Evolutionary conservation across 2,113 vertebrate genomes (phyloP), one percentile per base, ranked within the genome.

Genomic region (Lathamus discolor): DNA sequence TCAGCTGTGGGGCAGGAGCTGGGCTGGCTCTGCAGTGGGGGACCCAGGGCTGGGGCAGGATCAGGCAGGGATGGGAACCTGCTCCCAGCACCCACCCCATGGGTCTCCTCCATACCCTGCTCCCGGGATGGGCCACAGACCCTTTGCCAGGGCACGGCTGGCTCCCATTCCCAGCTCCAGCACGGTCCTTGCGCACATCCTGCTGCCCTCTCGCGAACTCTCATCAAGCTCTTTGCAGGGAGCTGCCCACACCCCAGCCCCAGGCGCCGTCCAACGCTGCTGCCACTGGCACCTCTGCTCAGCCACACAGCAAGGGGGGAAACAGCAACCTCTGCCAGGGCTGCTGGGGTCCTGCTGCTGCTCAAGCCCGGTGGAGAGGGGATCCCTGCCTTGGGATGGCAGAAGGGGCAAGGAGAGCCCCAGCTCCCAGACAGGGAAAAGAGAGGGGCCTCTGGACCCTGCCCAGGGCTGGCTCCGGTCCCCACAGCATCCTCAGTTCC

Each of bases 161-260:
- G 18, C 63, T 83, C 86, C 59, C 77, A 17, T 37, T 78, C 33
- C 37, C 62, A 61, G 74, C 69, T 84, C 61, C 64, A 51, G 13
- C 0, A 1, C 1, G 27, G 22, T 35, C 55, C 52, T 29, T 52
- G 52, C 23, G 12, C 35, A 51, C 0, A 0, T n/a, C 23, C 59
- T 22, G 51, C 64, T 48, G 55, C 44, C 66, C 20, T 37, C 6
- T n/a, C n/a, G n/a, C n/a, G n/a, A n/a, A n/a, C 14, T 55, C 59
- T 33, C 33, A 66, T 3, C 8, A 15, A 33, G 27, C 15, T 43
- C n/a, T 64, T 44, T n/a, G 27, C 3, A 1, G 41, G 43, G 41
- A 84, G 46, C 64, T 59, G 74, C 35, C 63, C 33, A 2, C n/a
- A 35, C 2, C 12, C 7, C 70, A 46, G 74, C 24, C 59, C 57